Conservation (phyloP, 2,797 vertebrate genomes). For the Urophycis tenuis region DNA sequence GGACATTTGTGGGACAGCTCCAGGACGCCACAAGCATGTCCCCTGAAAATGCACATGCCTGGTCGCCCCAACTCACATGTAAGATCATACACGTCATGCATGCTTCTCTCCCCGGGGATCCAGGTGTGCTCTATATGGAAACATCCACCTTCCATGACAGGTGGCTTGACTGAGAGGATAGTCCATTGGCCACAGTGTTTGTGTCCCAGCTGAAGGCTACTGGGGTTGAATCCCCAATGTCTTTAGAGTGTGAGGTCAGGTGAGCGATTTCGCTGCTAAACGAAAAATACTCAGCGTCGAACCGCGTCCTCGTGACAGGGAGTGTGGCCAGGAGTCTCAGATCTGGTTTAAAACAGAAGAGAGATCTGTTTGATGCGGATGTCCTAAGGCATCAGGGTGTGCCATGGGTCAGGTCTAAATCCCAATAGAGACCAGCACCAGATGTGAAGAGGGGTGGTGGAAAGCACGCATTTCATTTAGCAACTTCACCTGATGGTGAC, state of each 20-base stretch:
- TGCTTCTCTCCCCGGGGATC: neutral
- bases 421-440: neutral
- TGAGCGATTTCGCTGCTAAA: neutral
- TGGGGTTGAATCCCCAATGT: neutral
- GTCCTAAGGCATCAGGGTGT: neutral
- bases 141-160: neutral
- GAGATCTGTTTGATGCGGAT: neutral
- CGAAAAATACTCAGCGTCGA: neutral
- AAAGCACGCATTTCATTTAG: neutral
- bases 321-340: neutral
- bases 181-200: neutral
- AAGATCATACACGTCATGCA: too few species aligned
- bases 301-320: too few species aligned
- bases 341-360: neutral
- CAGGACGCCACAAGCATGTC: too few species aligned
- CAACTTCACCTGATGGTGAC: neutral
- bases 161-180: neutral
- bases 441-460: neutral
- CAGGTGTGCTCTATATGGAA: neutral
- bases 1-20: too few species aligned
- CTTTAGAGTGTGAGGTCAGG: neutral
- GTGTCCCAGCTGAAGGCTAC: neutral
- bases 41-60: too few species aligned
- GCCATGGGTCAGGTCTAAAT: neutral
- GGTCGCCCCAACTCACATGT: too few species aligned